Base-by-base conservation (phyloP, 2,888 invertebrate species). In the Drosophila pseudotalamancana region DNA sequence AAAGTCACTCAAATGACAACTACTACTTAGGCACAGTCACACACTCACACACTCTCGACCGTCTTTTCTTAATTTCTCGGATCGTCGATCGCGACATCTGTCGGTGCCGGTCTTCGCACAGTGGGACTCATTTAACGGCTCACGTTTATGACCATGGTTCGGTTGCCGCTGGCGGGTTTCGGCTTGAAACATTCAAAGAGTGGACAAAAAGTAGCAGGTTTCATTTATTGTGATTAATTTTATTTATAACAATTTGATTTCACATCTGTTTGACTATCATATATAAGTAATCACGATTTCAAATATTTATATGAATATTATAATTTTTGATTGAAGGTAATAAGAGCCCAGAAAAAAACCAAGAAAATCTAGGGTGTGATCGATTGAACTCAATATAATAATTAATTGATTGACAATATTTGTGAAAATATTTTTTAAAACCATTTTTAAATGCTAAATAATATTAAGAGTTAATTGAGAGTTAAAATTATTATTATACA, bases 1-100 rank as follows among this genome's bases (percentile, higher is more conserved):
- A 90, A 90, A 89, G 90, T 90, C 90, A 89, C 87, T 88, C 85
- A 89, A 90, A 89, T 88, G 90, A 89, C 89, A 88, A 90, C 88
- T 88, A 89, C 88, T 89, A 89, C 88, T 89, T 88, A 87, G 85
- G 77, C 86, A 75, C 88, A 72, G 72, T 59, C 62, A 40, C 46
- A 62, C 79, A 64, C 56, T 40, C 55, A 60, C 43, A 49, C 64
- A 61, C 73, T 54, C 46, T 35, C 63, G 53, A 40, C 65, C 16
- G 45, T 21, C 45, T 50, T 37, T 62, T 57, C 59, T 50, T 51
- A 50, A 39, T 59, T 64, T 69, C 70, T 57, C 61, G 53, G 67
- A 54, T 68, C 65, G 70, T 43, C 54, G 85, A 85, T 85, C 86
- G 86, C 86, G 76, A 85, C 82, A 83, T 77, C 64, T 85, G 86